A percentile compares a stretch with the other conserved stretches of the same genome.
Evolutionary conservation across 2,113 vertebrate species (phyloP).

Genomic region (Butastur rufipennis): DNA sequence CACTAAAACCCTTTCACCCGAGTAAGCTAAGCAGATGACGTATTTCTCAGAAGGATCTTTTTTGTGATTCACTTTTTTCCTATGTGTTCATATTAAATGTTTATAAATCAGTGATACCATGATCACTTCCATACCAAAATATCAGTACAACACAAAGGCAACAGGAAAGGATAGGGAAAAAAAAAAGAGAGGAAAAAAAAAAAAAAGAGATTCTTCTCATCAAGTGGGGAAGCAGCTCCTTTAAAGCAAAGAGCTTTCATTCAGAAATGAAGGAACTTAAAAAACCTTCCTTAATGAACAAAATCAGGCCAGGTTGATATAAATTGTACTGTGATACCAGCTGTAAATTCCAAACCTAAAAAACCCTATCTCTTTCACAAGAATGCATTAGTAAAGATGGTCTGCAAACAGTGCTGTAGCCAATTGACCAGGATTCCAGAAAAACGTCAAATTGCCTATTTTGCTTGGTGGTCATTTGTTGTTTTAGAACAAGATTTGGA

Average conservation of each 20-base stretch:
- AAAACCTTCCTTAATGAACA: neutral
- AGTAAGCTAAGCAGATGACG: slow-evolving; percentile 14
- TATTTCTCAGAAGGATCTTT: neutral
- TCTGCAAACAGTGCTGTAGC: neutral
- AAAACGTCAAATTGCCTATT: neutral
- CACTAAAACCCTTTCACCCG: neutral
- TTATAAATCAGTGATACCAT: slow-evolving; percentile 28
- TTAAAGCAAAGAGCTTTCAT: neutral
- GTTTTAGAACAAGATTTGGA: neutral
- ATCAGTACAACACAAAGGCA: slow-evolving; percentile 12
- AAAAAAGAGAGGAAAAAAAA: too few species aligned
- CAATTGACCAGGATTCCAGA: neutral
- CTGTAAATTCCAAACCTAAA: neutral
- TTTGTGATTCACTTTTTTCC: slow-evolving; percentile 10
- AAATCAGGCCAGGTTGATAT: neutral
- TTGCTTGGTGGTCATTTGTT: slow-evolving; percentile 11
- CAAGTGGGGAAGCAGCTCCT: neutral
- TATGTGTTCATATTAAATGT: neutral
- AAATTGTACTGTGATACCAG: fast-evolving
- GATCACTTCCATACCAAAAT: neutral
- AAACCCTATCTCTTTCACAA: neutral
- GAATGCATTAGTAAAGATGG: neutral
- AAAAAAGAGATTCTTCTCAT: neutral
- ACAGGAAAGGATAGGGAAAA: neutral
- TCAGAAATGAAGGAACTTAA: neutral